These are phyloP conservation scores for Drosophila subobscura DNA, from an alignment of 1,140 invertebrate genomes.

Conservation along the genomic window DNA sequence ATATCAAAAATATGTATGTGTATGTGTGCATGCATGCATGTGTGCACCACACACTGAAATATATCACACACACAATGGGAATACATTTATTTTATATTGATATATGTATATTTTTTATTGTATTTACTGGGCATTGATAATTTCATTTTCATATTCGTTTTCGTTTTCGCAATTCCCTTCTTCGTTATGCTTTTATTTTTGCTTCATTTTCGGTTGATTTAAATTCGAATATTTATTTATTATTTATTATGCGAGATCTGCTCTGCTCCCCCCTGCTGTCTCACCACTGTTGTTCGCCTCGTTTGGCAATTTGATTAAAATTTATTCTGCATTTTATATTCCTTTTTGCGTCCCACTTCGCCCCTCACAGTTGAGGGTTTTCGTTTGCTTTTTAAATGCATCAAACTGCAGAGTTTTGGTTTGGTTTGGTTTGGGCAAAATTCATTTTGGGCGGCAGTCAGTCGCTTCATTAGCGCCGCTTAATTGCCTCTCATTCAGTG, in stretches of 20 bases:
- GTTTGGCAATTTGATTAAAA: slow-evolving; percentile 40
- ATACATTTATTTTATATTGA: slow-evolving; percentile 21
- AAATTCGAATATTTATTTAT: slow-evolving; percentile 49
- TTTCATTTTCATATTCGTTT: slow-evolving; percentile 20
- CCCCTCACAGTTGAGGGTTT: slow-evolving; percentile 14
- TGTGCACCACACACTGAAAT: no score
- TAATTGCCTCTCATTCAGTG: slow-evolving; percentile 46
- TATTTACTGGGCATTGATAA: slow-evolving; percentile 25
- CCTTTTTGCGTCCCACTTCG: slow-evolving; percentile 2
- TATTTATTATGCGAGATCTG: slow-evolving; percentile 11
- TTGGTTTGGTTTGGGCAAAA: not conserved
- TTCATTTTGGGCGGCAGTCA: not conserved
- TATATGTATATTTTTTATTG: slow-evolving; percentile 12
- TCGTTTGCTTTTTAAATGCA: slow-evolving; percentile 32
- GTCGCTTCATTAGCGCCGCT: slow-evolving; percentile 51
- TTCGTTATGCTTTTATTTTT: slow-evolving; percentile 22
- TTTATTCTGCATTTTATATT: slow-evolving; percentile 15
- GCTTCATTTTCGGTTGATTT: slow-evolving; percentile 36
- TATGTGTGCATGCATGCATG: slow-evolving; percentile 4
- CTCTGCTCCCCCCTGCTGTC: slow-evolving; percentile 2
- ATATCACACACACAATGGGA: slow-evolving; percentile 8
- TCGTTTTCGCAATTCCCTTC: slow-evolving; percentile 1
- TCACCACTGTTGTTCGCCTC: not conserved
- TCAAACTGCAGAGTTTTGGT: slow-evolving; percentile 5
- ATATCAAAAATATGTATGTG: slow-evolving; percentile 3